Base-by-base conservation (phyloP, 2,888 invertebrate species). In the Carcina quercana region DNA sequence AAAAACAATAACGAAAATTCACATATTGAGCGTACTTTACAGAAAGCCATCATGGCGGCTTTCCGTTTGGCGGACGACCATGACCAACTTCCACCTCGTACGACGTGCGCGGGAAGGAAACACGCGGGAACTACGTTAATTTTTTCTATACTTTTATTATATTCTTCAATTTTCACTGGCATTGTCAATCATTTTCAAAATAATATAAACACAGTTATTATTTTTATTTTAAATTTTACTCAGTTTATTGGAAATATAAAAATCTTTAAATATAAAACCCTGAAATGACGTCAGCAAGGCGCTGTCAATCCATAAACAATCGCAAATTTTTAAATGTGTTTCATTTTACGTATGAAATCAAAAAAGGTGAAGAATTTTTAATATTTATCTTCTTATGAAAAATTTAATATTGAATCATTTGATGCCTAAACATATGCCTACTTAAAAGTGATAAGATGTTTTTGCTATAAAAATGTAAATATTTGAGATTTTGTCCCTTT, bases 1-100 rank as follows among this genome's bases (percentile, higher is more conserved):
- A 87, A 89, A 88, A 89, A 88, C 87, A 87, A 85, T 87, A 86
- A 84, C 86, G 87, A 88, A 89, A 89, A 86, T 87, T 88, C 87
- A 85, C 87, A 87, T 88, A 87, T 87, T 86, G 87, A 87, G 87
- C 88, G 88, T 87, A 86, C 87, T 88, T 86, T 86, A 86, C 87
- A 87, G 87, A 88, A 90, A 90, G 91, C 90, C 91, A 91, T 91
- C 91, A 92, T 92, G 91, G 91, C 91, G 91, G 91, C 89, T 82
- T 85, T 82, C 84, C 83, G 84, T 83, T 84, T 84, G 78, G 75
- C 82, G 79, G 70, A 82, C 83, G 83, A 83, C 84, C 84, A 84
- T 84, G 86, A 85, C 87, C 87, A 86, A 88, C 86, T 87, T 87
- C 87, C 86, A 86, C 86, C 86, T 86, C 84, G 85, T 85, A 83